A percentile compares a stretch with the other conserved stretches of the same genome.
These are phyloP conservation scores for Dicroscelio sp. DNA, from an alignment of 2,888 invertebrate genomes.

Conservation along the genomic window DNA sequence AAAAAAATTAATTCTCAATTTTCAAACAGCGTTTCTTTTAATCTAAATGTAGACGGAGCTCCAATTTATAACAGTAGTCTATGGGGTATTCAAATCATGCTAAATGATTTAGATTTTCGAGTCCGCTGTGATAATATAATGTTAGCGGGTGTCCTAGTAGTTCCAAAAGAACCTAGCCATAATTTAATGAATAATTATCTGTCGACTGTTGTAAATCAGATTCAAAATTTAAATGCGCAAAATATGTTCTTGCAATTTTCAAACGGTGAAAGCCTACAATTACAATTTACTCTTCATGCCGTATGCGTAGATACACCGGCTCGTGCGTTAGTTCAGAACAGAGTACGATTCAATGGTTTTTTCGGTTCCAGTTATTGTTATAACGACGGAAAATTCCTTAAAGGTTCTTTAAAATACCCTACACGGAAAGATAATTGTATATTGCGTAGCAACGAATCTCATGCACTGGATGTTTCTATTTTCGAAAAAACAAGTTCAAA, in stretches of 20 bases:
- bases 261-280: neutral
- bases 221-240: neutral
- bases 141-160: slow-evolving; percentile 63
- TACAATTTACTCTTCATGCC: slow-evolving; percentile 10
- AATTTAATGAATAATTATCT: slow-evolving; percentile 59
- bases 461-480: slow-evolving; percentile 28
- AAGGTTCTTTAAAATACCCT: slow-evolving; percentile 9
- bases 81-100: slow-evolving; percentile 41
- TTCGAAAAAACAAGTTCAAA: neutral
- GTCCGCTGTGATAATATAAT: slow-evolving; percentile 42
- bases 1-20: neutral
- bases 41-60: slow-evolving; percentile 41
- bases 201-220: slow-evolving; percentile 27
- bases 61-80: slow-evolving; percentile 47
- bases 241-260: slow-evolving; percentile 10
- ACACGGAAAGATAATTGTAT: neutral
- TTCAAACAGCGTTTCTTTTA: neutral
- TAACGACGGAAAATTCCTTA: slow-evolving; percentile 2
- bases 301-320: neutral
- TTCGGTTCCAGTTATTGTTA: slow-evolving; percentile 62
- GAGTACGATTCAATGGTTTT: slow-evolving; percentile 54
- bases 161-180: slow-evolving; percentile 61
- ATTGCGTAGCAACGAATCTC: slow-evolving; percentile 13
- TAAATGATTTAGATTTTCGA: slow-evolving; percentile 40
- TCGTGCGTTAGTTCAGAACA: slow-evolving; percentile 49